Conservation (phyloP, 1,140 invertebrate species). For the Drosophila ogumai region DNA sequence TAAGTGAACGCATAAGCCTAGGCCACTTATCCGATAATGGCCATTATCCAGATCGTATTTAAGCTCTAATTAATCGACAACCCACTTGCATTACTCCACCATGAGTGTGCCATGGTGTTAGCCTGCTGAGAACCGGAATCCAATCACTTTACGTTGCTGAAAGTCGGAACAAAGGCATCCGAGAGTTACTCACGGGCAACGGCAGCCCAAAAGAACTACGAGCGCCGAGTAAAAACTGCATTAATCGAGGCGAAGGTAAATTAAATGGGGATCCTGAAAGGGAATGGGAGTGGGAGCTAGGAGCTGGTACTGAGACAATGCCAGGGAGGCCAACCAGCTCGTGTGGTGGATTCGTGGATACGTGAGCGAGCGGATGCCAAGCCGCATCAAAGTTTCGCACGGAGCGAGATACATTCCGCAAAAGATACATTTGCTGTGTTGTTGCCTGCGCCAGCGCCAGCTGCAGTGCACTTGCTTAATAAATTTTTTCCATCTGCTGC, state of each 20-base stretch:
- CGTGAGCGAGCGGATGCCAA: slow-evolving; percentile 51
- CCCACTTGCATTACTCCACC: slow-evolving; percentile 1
- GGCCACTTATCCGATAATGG: not conserved
- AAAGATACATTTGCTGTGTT: slow-evolving; percentile 36
- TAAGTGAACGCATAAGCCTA: not conserved
- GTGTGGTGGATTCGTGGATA: slow-evolving; percentile 34
- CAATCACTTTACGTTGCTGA: slow-evolving; percentile 69
- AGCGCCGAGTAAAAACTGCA: slow-evolving; percentile 26
- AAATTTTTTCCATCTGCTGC: slow-evolving; percentile 56
- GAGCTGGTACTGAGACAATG: slow-evolving; percentile 60
- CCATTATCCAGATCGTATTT: not conserved
- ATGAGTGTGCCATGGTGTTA: slow-evolving; percentile 14
- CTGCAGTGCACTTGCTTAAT: slow-evolving; percentile 78
- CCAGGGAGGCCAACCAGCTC: slow-evolving; percentile 21
- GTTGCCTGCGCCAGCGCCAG: slow-evolving; percentile 17
- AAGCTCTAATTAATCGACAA: slow-evolving; percentile 10
- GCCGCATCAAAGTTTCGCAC: slow-evolving; percentile 67
- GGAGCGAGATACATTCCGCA: slow-evolving; percentile 23
- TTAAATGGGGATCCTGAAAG: slow-evolving; percentile 12
- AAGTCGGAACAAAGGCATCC: slow-evolving; percentile 38
- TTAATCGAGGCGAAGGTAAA: slow-evolving; percentile 46
- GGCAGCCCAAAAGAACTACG: slow-evolving; percentile 25
- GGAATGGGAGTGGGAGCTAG: not conserved
- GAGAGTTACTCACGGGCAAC: slow-evolving; percentile 37
- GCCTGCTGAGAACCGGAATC: slow-evolving; percentile 24